Percentiles rank a stretch among this genome's conserved stretches.
phyloP scores from a whole-genome alignment of 1,140 invertebrate species.

The Maconellicoccus hirsutus region DNA sequence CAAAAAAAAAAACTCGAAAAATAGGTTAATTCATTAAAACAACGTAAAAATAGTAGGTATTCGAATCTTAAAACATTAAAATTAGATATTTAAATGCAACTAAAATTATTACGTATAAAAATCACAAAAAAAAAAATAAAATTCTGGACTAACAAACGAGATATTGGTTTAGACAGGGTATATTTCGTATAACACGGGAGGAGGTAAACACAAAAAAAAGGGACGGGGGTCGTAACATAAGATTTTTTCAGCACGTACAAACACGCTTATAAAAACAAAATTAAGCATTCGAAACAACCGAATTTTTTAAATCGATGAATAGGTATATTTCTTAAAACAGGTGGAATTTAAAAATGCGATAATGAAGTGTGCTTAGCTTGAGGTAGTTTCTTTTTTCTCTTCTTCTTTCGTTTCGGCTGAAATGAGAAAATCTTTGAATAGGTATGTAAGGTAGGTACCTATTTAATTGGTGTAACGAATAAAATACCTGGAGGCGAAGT shows the following conservation, averaged over 20 bases:
- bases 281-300: constrained; percentile 11
- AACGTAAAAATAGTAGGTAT: no score
- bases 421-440: neutral
- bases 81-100: constrained; percentile 17
- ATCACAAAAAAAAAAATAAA: constrained; percentile 17
- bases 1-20: no score
- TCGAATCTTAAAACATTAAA: neutral
- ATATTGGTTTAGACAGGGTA: neutral
- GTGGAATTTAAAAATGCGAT: neutral
- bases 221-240: neutral
- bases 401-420: neutral
- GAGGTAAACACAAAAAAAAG: neutral
- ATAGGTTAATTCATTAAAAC: no score
- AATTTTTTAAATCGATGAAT: neutral
- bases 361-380: neutral
- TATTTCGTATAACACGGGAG: neutral
- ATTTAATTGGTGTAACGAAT: neutral
- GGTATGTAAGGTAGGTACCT: neutral
- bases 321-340: neutral
- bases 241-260: neutral
- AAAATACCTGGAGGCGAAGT: constrained; percentile 23
- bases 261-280: constrained; percentile 3
- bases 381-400: neutral
- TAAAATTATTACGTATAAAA: constrained; percentile 21
- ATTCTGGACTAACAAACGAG: neutral